phyloP scores from a whole-genome alignment of 2,797 vertebrate genomes.

The Sorex maritimensis region DNA sequence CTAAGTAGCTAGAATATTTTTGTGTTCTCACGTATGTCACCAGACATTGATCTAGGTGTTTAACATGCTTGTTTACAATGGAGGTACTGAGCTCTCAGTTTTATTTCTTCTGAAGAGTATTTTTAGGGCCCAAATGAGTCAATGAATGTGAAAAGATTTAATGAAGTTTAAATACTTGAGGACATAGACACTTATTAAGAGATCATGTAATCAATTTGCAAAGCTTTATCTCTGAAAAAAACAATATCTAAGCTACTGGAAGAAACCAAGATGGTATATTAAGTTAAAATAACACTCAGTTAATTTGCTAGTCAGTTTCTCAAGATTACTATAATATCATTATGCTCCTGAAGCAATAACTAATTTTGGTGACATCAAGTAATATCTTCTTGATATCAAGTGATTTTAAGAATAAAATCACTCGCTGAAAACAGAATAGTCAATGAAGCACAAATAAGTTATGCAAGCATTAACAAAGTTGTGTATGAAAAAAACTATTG shows the following conservation, averaged over 20 bases:
- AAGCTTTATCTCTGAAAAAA: background rate
- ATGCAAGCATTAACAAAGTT: constrained; percentile 50
- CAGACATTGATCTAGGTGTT: background rate
- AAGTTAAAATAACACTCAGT: background rate
- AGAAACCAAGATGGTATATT: background rate
- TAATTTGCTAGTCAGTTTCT: constrained; percentile 33
- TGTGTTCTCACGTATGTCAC: background rate
- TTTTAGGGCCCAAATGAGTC: background rate
- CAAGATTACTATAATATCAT: constrained; percentile 10
- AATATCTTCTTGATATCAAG: background rate
- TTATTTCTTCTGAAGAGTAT: background rate
- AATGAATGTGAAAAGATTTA: background rate
- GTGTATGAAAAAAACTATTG: background rate
- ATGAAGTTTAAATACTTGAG: background rate
- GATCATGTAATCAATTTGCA: background rate
- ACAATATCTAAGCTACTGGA: background rate
- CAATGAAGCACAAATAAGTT: constrained; percentile 60
- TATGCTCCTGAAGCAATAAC: constrained; percentile 35
- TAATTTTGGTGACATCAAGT: constrained; percentile 11
- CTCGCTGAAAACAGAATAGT: constrained; percentile 45
- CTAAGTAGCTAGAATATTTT: background rate
- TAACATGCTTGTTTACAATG: background rate
- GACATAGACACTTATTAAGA: background rate
- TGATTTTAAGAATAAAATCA: constrained; percentile 64
- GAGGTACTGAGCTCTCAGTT: no score